Evolutionary conservation across 2,113 vertebrate species (phyloP), one percentile per base, ranked within the genome.

Genomic region (Tapirus terrestris): DNA sequence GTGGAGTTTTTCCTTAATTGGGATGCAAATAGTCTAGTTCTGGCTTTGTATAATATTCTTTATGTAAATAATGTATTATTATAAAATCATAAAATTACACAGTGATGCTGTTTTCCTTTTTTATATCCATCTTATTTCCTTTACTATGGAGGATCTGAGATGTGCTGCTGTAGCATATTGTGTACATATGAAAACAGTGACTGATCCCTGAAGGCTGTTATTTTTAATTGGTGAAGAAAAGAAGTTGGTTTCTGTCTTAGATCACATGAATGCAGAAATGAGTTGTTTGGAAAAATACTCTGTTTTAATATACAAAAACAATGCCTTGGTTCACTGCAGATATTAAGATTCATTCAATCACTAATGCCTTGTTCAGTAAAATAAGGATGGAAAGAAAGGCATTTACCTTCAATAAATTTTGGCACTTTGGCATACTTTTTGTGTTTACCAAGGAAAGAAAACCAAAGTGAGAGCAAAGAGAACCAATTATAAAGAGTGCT

Each of bases 381-480:
- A 91, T 86, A 68, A 72, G 84, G 91, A 79, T 58, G 75, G 72
- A 70, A 94, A 83, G 73, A 86, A 80, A 43, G 63, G 60, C 63
- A 93, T 88, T 95, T 91, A 58, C 70, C 58, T 73, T 89, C 89
- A 73, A 70, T 65, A 96, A 56, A 84, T 92, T 93, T 67, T 90
- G 83, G 73, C 65, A 88, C 31, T 77, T 95, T 86, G 85, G 94
- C 70, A 48, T 95, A 73, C 45, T 25, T 93, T 96, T 96, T 96
- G 76, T 97, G 75, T 96, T 93, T 91, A 94, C 90, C 70, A 61
- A 94, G 70, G 82, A 96, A 89, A 80, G 53, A 95, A 97, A 96
- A 82, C 86, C 39, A 60, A 84, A 96, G 83, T 53, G 72, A 89
- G 77, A 91, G 27, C 7, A 53, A 91, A 63, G 48, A 95, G 92